These are phyloP conservation scores for Neoitamus cyanurus DNA, from an alignment of 2,888 invertebrate species.

Conservation along the genomic window DNA sequence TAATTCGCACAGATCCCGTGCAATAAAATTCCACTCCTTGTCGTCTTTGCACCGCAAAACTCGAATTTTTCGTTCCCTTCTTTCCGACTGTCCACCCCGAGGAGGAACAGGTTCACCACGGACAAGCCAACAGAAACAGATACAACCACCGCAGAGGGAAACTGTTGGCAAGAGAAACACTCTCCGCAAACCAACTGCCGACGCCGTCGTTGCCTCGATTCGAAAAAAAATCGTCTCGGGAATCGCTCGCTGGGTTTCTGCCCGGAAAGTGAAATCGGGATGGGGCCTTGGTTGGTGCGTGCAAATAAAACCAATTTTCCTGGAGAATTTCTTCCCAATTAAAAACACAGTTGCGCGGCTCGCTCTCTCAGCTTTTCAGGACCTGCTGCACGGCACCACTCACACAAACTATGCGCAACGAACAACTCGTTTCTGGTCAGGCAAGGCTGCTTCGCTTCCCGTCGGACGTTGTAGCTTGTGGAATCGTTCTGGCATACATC, in stretches of 20 bases:
- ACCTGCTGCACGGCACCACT: slow-evolving; percentile 17
- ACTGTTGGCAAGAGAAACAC: background rate
- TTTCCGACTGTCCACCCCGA: background rate
- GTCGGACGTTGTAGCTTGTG: background rate
- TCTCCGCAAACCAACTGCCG: background rate
- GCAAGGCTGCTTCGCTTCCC: background rate
- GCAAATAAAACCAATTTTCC: background rate
- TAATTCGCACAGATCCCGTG: background rate
- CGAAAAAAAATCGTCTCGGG: background rate
- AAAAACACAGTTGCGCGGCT: slow-evolving; percentile 15
- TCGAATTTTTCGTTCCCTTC: background rate
- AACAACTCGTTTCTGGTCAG: background rate
- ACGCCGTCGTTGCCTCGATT: background rate
- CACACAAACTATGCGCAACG: background rate
- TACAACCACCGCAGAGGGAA: background rate
- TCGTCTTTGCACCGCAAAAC: background rate
- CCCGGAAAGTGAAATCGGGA: background rate
- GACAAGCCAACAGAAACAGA: background rate
- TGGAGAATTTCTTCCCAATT: background rate
- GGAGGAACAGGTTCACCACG: background rate
- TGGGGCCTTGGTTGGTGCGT: background rate
- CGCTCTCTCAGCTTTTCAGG: background rate
- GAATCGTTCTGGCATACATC: background rate
- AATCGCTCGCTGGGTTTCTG: background rate
- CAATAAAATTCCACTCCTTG: background rate